Evolutionary conservation across 2,888 invertebrate species (phyloP).

Genomic region (Mongoloraphidia duomilia): DNA sequence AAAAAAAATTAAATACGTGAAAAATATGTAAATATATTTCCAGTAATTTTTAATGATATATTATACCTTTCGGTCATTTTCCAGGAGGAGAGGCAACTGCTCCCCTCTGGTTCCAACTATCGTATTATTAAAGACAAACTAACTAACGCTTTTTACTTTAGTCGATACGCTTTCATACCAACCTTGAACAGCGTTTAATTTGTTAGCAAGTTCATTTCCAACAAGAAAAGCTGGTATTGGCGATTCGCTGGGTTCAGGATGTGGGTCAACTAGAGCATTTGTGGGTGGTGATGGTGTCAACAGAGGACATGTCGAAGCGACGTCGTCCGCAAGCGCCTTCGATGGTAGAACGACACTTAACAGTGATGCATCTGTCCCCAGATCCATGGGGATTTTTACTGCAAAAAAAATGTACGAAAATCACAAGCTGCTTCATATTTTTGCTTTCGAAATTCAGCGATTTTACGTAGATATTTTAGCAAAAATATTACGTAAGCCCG

Average conservation of each 20-base stretch:
- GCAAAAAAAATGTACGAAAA: too few species aligned
- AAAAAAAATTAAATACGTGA: too few species aligned
- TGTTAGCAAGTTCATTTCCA: constrained; percentile 25
- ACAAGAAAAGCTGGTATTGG: constrained; percentile 20
- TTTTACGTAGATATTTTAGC: too few species aligned
- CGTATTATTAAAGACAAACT: background rate
- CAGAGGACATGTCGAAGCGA: constrained; percentile 29
- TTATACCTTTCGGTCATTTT: too few species aligned
- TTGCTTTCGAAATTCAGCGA: too few species aligned
- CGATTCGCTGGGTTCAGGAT: constrained; percentile 22
- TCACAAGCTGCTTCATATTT: too few species aligned
- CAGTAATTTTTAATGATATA: too few species aligned
- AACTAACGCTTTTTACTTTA: background rate
- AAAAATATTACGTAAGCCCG: too few species aligned
- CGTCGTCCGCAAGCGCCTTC: constrained; percentile 25
- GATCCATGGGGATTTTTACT: background rate
- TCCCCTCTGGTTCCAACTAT: too few species aligned
- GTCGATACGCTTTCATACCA: too few species aligned
- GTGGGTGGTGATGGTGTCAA: constrained; percentile 32
- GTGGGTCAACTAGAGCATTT: constrained; percentile 27
- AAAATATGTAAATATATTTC: too few species aligned
- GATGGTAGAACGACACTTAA: constrained; percentile 25
- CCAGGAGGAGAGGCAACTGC: too few species aligned
- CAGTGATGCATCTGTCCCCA: constrained; percentile 22
- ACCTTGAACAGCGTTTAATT: constrained; percentile 26